Evolutionary conservation across 2,113 vertebrate species (phyloP).

Genomic region (Pipa parva): DNA sequence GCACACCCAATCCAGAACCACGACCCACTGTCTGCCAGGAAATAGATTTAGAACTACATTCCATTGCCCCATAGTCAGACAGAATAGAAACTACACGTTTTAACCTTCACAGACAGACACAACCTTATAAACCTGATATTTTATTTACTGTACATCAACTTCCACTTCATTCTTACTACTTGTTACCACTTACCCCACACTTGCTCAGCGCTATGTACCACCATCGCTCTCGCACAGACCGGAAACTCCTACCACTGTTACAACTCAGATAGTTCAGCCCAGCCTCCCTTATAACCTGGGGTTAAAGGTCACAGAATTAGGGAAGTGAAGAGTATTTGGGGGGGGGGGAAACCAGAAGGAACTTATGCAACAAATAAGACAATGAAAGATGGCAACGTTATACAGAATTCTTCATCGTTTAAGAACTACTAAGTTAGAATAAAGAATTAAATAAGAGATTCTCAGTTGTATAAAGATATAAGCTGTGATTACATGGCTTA

Average conservation of each 20-base stretch:
- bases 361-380: background rate
- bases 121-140: too few species aligned
- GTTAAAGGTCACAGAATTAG: background rate
- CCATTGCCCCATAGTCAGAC: background rate
- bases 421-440: too few species aligned
- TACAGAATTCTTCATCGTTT: too few species aligned
- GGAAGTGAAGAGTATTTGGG: background rate
- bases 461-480: too few species aligned
- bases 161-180: too few species aligned
- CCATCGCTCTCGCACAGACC: conserved; percentile 86
- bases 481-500: too few species aligned
- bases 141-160: too few species aligned
- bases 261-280: conserved; percentile 73
- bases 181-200: conserved; percentile 79
- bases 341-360: background rate
- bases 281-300: conserved; percentile 69
- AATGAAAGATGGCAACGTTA: background rate
- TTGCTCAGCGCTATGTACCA: conserved; percentile 95
- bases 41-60: background rate
- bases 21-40: conserved; percentile 11
- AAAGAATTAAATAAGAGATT: too few species aligned
- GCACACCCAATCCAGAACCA: conserved; percentile 50
- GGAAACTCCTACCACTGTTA: conserved; percentile 83
- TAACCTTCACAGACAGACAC: too few species aligned
- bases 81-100: background rate